Conservation (phyloP, 2,113 vertebrate species). For the Brienomyrus longianalis region DNA sequence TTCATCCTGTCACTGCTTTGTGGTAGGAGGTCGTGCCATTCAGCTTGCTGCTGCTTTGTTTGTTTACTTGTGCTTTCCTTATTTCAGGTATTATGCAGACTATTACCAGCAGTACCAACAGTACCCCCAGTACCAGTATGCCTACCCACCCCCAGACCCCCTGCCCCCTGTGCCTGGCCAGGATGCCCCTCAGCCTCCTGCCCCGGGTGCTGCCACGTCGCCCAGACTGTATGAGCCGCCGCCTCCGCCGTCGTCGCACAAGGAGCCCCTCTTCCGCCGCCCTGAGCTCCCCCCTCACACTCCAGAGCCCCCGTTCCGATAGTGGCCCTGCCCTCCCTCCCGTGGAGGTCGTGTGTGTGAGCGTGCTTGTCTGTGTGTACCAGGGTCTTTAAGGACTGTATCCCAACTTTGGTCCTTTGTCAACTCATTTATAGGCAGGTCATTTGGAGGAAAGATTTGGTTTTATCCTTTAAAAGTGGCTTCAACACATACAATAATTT, state of each 20-base stretch:
- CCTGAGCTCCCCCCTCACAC: constrained; percentile 73
- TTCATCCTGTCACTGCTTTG: neutral
- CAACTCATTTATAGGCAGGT: constrained; percentile 35
- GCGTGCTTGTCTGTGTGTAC: constrained; percentile 22
- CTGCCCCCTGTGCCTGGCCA: constrained; percentile 50
- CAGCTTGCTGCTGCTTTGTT: neutral
- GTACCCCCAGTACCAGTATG: constrained; percentile 66
- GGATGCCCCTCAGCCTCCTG: constrained; percentile 19
- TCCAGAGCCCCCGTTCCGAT: constrained; percentile 72
- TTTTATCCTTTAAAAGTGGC: neutral
- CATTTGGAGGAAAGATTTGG: neutral
- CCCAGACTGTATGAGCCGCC: constrained; percentile 71
- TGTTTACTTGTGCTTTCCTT: neutral
- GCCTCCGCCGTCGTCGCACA: constrained; percentile 71
- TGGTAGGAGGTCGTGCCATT: neutral
- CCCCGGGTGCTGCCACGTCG: constrained; percentile 60
- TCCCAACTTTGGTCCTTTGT: constrained; percentile 45
- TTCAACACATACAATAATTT: constrained; percentile 11
- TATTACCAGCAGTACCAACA: constrained; percentile 57
- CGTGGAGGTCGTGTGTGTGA: constrained; percentile 32
- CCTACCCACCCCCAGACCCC: constrained; percentile 51
- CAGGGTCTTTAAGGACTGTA: constrained; percentile 31
- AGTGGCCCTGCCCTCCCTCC: constrained; percentile 37
- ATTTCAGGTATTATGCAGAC: constrained; percentile 63
- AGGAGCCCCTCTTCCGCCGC: constrained; percentile 71